A percentile compares a stretch with the other conserved stretches of the same genome.
Evolutionary conservation across 1,140 invertebrate species (phyloP).

Genomic region (Nixonia krombeini): DNA sequence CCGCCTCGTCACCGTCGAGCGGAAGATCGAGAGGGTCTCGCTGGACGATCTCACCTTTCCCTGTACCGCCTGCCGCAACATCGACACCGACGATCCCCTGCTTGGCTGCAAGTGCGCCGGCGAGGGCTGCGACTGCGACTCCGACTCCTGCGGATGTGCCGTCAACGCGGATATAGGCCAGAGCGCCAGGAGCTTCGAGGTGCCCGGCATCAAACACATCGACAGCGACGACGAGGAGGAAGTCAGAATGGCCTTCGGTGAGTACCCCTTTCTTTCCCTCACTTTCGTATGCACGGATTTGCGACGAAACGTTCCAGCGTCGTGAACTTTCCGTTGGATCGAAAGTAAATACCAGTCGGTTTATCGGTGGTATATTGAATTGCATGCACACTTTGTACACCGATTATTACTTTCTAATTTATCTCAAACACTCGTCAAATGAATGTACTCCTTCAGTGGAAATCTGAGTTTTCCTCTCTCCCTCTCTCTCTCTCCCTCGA

Average conservation of each 20-base stretch:
- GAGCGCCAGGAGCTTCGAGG: constrained; percentile 74
- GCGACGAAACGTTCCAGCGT: too few relatives aligned
- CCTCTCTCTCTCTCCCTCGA: too few relatives aligned
- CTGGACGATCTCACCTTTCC: constrained; percentile 78
- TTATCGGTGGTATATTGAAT: too few relatives aligned
- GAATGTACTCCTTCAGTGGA: too few relatives aligned
- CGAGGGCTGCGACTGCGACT: constrained; percentile 49
- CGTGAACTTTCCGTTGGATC: too few relatives aligned
- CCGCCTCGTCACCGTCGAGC: constrained; percentile 77
- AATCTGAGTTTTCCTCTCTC: too few relatives aligned
- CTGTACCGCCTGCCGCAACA: constrained; percentile 72
- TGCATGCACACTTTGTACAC: too few relatives aligned
- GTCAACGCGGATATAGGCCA: too few relatives aligned
- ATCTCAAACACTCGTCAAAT: too few relatives aligned
- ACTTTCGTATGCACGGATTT: too few relatives aligned
- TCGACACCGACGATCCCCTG: constrained; percentile 69
- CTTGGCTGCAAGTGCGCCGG: constrained; percentile 64
- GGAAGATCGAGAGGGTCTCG: constrained; percentile 78
- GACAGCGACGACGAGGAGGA: constrained; percentile 81
- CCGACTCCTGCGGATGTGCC: constrained; percentile 51
- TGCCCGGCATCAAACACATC: constrained; percentile 80
- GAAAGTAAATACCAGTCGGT: too few relatives aligned
- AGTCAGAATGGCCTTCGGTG: constrained; percentile 69
- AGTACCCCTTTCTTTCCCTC: constrained; percentile 42
- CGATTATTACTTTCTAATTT: too few relatives aligned